These are phyloP conservation scores for Augiades crinisus DNA, from an alignment of 2,888 invertebrate genomes.

Conservation along the genomic window DNA sequence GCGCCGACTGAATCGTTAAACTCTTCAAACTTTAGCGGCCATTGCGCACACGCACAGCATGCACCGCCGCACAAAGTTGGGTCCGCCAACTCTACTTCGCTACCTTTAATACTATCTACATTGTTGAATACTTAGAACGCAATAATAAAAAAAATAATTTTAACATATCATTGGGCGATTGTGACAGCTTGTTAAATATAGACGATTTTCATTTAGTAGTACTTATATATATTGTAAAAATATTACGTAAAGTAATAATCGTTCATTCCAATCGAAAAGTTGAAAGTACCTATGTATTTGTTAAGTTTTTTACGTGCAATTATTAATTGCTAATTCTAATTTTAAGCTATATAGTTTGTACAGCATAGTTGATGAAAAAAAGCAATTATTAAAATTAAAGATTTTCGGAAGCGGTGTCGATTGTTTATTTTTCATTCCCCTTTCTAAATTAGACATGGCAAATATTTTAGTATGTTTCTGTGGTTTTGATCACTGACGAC, in stretches of 20 bases:
- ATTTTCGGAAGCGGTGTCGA: conserved; percentile 66
- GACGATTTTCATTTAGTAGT: conserved; percentile 72
- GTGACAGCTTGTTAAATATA: conserved; percentile 80
- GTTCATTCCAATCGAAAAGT: conserved; percentile 81
- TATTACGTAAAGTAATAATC: conserved; percentile 74
- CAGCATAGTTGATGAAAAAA: conserved; percentile 78
- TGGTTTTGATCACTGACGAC: too few relatives aligned
- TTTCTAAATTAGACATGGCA: neutral
- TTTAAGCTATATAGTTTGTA: conserved; percentile 80
- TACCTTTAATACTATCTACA: conserved; percentile 33
- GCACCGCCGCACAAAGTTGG: conserved; percentile 27
- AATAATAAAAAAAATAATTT: conserved; percentile 75
- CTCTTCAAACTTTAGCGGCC: too few relatives aligned
- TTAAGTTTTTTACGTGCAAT: conserved; percentile 82
- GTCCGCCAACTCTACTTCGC: conserved; percentile 24
- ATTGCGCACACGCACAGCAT: conserved; percentile 25
- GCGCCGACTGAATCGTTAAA: too few relatives aligned
- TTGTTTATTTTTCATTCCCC: conserved; percentile 35
- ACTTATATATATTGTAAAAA: conserved; percentile 64
- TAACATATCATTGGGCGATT: conserved; percentile 82
- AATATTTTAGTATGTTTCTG: too few relatives aligned
- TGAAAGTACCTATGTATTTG: conserved; percentile 74
- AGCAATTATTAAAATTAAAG: conserved; percentile 81
- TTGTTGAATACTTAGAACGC: conserved; percentile 60
- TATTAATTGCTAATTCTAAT: conserved; percentile 81